Evolutionary conservation across 1,140 invertebrate genomes (phyloP).

Genomic region (Platyscapa corneri): DNA sequence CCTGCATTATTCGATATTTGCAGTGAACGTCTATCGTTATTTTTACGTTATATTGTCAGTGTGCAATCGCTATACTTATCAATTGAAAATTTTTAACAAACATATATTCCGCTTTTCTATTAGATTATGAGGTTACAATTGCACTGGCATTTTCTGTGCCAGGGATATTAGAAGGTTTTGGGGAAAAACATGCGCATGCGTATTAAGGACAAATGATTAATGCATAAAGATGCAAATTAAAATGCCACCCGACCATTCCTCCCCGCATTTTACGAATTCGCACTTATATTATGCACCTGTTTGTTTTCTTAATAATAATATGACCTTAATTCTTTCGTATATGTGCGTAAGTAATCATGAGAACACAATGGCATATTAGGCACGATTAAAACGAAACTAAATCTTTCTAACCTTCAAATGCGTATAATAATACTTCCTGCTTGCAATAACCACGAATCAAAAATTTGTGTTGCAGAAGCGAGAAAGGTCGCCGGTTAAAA

Average conservation of each 20-base stretch:
- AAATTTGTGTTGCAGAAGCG: conserved; percentile 73
- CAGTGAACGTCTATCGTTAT: no score
- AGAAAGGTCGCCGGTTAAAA: conserved; percentile 80
- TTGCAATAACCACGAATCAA: neutral
- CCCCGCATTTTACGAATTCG: neutral
- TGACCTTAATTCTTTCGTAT: neutral
- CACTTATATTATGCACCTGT: neutral
- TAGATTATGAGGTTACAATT: no score
- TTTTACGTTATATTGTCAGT: no score
- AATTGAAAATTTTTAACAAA: neutral
- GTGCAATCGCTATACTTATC: no score
- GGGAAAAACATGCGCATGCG: conserved; percentile 25
- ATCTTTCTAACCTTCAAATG: conserved; percentile 41
- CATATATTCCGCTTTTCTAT: neutral
- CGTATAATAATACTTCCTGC: no score
- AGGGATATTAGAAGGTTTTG: neutral
- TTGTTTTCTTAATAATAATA: neutral
- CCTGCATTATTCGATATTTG: no score
- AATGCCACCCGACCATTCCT: neutral
- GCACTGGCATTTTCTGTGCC: neutral
- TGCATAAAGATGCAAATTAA: neutral
- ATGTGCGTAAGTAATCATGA: neutral
- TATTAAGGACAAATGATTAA: neutral
- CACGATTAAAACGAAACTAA: neutral
- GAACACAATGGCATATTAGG: neutral